Conservation (phyloP, 2,113 vertebrate genomes). For the Perca fluviatilis region DNA sequence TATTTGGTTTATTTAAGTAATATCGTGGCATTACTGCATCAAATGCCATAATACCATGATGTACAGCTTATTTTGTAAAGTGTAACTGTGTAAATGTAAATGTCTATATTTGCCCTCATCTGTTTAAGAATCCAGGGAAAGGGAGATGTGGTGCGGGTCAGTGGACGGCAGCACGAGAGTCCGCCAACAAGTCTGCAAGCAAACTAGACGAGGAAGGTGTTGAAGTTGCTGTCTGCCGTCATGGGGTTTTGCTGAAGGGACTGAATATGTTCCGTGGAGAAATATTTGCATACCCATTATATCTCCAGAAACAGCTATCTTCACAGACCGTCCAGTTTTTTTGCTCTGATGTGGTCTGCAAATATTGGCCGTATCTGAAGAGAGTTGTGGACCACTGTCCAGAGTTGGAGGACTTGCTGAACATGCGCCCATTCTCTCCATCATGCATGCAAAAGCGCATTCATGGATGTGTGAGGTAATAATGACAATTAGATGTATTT, state of each 20-base stretch:
- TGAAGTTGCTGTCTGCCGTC: neutral
- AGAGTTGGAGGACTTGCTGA: neutral
- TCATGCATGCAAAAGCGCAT: constrained; percentile 28
- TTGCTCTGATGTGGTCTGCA: constrained; percentile 16
- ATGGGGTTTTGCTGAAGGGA: constrained; percentile 3
- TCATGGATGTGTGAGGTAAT: constrained; percentile 17
- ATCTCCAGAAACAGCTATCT: constrained; percentile 3
- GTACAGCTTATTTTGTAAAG: too few relatives aligned
- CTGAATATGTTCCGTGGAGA: constrained; percentile 10
- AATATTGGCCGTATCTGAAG: constrained; percentile 12
- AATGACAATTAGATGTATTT: neutral
- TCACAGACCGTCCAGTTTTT: neutral
- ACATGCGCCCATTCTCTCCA: neutral
- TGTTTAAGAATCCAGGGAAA: constrained; percentile 5
- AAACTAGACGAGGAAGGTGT: neutral
- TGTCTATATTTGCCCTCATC: neutral
- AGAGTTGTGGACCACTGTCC: constrained; percentile 14
- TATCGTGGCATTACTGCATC: too few relatives aligned
- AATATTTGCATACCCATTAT: neutral
- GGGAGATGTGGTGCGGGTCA: neutral
- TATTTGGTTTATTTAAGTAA: too few relatives aligned
- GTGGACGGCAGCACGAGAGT: neutral
- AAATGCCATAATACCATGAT: too few relatives aligned
- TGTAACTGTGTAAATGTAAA: neutral
- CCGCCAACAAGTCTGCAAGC: neutral